Percentiles rank a stretch among this genome's conserved stretches.
These are phyloP conservation scores for Catocala sponsa DNA, from an alignment of 2,888 invertebrate species.

Conservation along the genomic window DNA sequence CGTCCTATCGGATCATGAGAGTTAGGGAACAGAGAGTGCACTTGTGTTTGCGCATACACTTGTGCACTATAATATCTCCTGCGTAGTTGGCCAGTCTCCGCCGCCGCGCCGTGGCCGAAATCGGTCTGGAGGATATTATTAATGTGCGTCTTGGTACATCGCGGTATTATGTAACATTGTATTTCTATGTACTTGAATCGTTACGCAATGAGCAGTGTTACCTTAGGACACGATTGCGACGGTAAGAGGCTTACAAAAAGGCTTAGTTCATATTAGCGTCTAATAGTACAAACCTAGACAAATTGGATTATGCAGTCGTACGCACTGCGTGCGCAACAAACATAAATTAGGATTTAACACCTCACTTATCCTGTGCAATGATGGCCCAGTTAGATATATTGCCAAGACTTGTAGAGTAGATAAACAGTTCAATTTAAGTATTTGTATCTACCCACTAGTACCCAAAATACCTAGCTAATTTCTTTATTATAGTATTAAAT, in stretches of 20 bases:
- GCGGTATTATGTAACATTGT: conserved; percentile 26
- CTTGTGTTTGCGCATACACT: too few species aligned
- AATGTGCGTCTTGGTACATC: conserved; percentile 19
- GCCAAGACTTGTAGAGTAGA: conserved; percentile 1
- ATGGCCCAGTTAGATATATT: conserved; percentile 46
- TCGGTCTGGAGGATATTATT: too few species aligned
- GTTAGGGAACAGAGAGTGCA: too few species aligned
- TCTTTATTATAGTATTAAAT: too few species aligned
- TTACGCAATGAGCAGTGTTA: conserved; percentile 24
- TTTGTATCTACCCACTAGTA: too few species aligned
- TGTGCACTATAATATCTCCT: too few species aligned
- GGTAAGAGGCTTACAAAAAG: conserved; percentile 45
- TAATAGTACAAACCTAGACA: conserved; percentile 46
- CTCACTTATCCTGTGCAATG: conserved; percentile 54
- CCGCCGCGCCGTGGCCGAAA: too few species aligned
- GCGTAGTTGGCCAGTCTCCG: too few species aligned
- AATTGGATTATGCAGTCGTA: conserved; percentile 59
- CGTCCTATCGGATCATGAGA: too few species aligned
- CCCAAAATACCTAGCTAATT: too few species aligned
- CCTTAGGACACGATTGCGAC: conserved; percentile 36
- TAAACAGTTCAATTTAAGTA: too few species aligned
- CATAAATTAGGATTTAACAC: conserved; percentile 62
- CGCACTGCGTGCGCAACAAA: conserved; percentile 50
- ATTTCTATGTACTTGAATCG: conserved; percentile 12
- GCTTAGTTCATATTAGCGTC: conserved; percentile 42